Evolutionary conservation across 2,113 vertebrate genomes (phyloP).

Genomic region (Lynx canadensis): DNA sequence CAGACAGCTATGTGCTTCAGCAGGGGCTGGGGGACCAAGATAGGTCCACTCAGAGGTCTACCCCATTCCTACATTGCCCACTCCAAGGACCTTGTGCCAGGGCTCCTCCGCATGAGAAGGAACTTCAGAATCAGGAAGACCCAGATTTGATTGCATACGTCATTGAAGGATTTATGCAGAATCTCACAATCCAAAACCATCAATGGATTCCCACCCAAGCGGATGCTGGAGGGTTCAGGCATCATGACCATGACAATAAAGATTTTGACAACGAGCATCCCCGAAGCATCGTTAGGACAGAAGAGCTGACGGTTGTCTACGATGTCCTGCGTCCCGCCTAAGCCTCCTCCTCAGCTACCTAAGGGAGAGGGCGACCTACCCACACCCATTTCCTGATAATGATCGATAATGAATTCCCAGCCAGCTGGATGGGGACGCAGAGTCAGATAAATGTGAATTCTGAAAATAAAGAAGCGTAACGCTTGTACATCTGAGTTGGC

Average conservation of each 20-base stretch:
- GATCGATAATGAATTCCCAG: not conserved
- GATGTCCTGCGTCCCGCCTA: not conserved
- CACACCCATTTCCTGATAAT: not conserved
- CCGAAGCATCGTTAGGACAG: not conserved
- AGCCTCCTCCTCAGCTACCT: not conserved
- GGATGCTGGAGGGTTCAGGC: no score
- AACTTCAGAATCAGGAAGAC: not conserved
- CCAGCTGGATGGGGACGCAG: not conserved
- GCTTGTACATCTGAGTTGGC: not conserved
- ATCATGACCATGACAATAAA: no score
- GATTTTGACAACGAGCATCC: not conserved
- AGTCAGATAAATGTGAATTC: not conserved
- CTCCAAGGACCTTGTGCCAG: rapidly evolving
- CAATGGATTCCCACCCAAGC: not conserved
- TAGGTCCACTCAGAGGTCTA: not conserved
- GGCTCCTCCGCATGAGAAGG: not conserved
- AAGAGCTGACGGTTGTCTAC: not conserved
- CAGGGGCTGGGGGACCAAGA: not conserved
- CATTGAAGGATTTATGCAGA: not conserved
- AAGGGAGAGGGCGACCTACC: not conserved
- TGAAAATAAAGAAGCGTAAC: not conserved
- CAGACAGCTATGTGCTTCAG: rapidly evolving
- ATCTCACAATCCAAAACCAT: not conserved
- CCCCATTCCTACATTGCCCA: rapidly evolving
- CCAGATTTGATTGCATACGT: not conserved